A percentile compares a stretch with the other conserved stretches of the same genome.
Conservation (phyloP, 1,140 invertebrate genomes). For the Fopius arisanus region DNA sequence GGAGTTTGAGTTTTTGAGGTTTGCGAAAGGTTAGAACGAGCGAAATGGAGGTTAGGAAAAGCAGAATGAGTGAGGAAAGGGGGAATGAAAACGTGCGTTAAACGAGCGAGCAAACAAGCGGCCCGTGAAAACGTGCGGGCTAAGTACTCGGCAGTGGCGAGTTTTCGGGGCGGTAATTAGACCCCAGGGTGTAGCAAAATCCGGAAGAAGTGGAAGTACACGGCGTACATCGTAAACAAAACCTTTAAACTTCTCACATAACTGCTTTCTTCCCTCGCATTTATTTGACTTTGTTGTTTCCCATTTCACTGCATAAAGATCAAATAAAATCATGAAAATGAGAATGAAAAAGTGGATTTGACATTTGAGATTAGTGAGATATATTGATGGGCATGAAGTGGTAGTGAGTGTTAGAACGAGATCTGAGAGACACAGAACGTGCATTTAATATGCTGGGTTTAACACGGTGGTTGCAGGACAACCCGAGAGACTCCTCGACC, state of each 20-base stretch:
- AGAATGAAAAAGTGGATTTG: too few species aligned
- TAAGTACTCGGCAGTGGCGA: conserved; percentile 36
- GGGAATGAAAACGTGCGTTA: conserved; percentile 41
- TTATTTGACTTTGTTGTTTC: neutral
- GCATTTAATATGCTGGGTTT: conserved; percentile 50
- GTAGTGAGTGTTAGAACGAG: conserved; percentile 4
- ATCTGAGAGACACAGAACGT: conserved; percentile 35
- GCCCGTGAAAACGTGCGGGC: conserved; percentile 34
- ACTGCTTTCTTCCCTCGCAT: neutral
- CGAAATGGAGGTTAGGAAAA: conserved; percentile 9
- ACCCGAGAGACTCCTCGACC: neutral
- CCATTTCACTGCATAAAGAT: too few species aligned
- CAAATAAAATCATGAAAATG: too few species aligned
- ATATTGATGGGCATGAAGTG: neutral
- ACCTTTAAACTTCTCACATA: conserved; percentile 3
- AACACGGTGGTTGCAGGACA: conserved; percentile 26
- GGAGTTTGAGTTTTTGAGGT: neutral
- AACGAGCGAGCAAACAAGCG: conserved; percentile 39
- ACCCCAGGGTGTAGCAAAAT: conserved; percentile 29
- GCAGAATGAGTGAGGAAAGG: conserved; percentile 31
- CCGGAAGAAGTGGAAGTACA: neutral
- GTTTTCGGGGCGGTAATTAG: conserved; percentile 36
- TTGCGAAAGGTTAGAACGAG: neutral
- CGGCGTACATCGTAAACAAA: conserved; percentile 8
- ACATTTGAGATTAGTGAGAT: too few species aligned